Evolutionary conservation across 2,797 vertebrate genomes (phyloP).

Genomic region (Hoplostethus atlanticus): DNA sequence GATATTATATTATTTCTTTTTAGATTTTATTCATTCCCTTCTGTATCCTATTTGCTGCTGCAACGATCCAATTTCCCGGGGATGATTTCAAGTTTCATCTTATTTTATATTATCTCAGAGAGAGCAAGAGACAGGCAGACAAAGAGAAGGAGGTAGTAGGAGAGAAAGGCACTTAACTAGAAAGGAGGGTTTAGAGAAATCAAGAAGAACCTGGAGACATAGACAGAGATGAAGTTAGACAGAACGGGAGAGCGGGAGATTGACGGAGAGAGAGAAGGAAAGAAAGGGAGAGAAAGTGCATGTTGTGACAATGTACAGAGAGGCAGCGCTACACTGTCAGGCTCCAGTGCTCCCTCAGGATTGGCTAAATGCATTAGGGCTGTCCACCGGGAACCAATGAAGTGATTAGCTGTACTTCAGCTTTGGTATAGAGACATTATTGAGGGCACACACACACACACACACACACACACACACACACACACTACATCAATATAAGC

Average conservation of each 20-base stretch:
- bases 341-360: slow-evolving; percentile 62
- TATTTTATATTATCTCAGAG: background rate
- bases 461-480: background rate
- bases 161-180: background rate
- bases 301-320: slow-evolving; percentile 52
- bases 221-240: no score
- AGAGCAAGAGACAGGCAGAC: background rate
- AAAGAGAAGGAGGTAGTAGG: slow-evolving; percentile 7
- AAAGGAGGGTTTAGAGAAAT: no score
- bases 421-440: slow-evolving; percentile 43
- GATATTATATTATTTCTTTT: background rate
- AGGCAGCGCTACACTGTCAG: slow-evolving; percentile 64
- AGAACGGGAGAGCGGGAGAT: no score
- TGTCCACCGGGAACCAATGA: slow-evolving; percentile 63
- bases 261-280: slow-evolving; percentile 23
- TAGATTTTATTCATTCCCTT: background rate
- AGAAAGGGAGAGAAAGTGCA: slow-evolving; percentile 19
- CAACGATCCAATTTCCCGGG: background rate
- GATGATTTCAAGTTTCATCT: slow-evolving; percentile 7
- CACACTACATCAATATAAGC: background rate
- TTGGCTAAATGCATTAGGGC: slow-evolving; percentile 68
- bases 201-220: no score
- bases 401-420: slow-evolving; percentile 72
- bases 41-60: no score
- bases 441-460: slow-evolving; percentile 26